phyloP scores from a whole-genome alignment of 1,140 invertebrate species.

The Daktulosphaira vitifoliae region DNA sequence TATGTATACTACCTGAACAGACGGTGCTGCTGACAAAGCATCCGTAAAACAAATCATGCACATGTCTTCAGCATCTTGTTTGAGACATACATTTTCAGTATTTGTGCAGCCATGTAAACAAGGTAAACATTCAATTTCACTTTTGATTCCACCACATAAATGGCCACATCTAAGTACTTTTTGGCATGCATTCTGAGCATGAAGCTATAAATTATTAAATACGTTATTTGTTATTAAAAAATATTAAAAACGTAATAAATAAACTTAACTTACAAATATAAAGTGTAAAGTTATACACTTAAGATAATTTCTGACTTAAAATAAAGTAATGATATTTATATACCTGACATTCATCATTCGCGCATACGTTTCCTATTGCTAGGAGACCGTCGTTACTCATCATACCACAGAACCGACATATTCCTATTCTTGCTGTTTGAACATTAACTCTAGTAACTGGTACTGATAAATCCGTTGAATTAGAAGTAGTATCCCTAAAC shows the following conservation, averaged over 20 bases:
- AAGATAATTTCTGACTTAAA: background rate
- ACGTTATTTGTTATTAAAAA: conserved; percentile 13
- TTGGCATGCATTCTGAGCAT: conserved; percentile 72
- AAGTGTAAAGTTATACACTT: background rate
- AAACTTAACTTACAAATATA: too few relatives aligned
- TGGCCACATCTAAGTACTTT: conserved; percentile 82
- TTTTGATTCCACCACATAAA: conserved; percentile 79
- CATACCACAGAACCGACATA: conserved; percentile 87
- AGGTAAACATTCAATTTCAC: conserved; percentile 60
- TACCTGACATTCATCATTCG: conserved; percentile 84
- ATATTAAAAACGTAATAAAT: background rate
- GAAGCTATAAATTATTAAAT: conserved; percentile 52
- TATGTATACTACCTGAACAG: conserved; percentile 65
- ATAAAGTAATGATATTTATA: conserved; percentile 13
- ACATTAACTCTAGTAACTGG: conserved; percentile 43
- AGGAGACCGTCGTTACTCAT: conserved; percentile 72
- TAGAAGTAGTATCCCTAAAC: conserved; percentile 62
- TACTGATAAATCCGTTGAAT: conserved; percentile 29
- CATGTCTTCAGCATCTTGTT: conserved; percentile 96
- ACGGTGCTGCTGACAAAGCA: conserved; percentile 85
- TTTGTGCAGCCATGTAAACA: conserved; percentile 56
- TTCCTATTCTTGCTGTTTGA: conserved; percentile 48
- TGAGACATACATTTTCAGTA: conserved; percentile 47
- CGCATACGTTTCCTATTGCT: conserved; percentile 86
- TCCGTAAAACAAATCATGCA: conserved; percentile 99